Evolutionary conservation across 1,140 invertebrate genomes (phyloP).

Genomic region (Drosophila bifasciata): DNA sequence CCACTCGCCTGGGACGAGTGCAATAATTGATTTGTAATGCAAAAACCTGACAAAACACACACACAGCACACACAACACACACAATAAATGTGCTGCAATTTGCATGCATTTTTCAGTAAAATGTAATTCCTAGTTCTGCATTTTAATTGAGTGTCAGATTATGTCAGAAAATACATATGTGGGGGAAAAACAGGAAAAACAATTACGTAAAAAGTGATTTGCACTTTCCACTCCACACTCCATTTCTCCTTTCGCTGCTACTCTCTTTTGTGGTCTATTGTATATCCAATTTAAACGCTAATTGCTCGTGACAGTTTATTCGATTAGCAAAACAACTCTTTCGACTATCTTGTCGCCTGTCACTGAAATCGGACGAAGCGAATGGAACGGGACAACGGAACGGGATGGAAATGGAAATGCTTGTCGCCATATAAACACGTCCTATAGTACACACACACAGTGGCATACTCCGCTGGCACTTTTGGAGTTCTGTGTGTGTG

Average conservation of each 20-base stretch:
- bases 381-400: conserved; percentile 7
- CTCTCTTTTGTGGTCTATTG: background rate
- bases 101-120: conserved; percentile 35
- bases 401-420: too few species aligned
- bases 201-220: too few species aligned
- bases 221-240: too few species aligned
- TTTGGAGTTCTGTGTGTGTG: conserved; percentile 14
- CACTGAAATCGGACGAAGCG: background rate
- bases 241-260: background rate
- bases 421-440: conserved; percentile 24
- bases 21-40: conserved; percentile 80
- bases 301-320: conserved; percentile 27
- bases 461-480: conserved; percentile 14
- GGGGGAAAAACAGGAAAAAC: too few species aligned
- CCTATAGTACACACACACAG: conserved; percentile 23
- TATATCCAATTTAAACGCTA: conserved; percentile 8
- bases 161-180: conserved; percentile 5
- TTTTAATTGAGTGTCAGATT: conserved; percentile 22
- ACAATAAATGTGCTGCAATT: conserved; percentile 39
- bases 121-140: conserved; percentile 24
- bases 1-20: conserved; percentile 38
- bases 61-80: conserved; percentile 16
- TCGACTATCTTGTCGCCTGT: conserved; percentile 45
- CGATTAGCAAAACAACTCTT: background rate
- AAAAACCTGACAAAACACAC: conserved; percentile 48